Conservation (phyloP, 2,113 vertebrate genomes). For the Gopherus flavomarginatus region DNA sequence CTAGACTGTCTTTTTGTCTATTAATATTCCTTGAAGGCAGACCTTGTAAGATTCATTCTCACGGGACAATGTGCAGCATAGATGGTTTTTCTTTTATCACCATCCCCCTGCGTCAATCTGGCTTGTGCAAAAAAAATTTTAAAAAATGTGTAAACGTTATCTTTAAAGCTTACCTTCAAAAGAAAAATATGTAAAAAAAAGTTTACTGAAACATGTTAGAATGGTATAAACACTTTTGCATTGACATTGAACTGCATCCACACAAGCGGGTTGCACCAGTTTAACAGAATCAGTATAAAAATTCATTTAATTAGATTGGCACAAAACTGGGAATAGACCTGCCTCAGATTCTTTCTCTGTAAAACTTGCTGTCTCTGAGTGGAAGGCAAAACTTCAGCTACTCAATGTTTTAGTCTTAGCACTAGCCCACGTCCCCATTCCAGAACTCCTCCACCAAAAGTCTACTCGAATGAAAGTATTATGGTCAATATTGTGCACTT, state of each 20-base stretch:
- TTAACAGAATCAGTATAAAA: too few relatives aligned
- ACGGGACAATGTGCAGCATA: neutral
- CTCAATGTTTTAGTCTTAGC: neutral
- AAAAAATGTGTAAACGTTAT: too few relatives aligned
- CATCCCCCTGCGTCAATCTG: neutral
- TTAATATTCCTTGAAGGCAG: neutral
- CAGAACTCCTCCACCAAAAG: neutral
- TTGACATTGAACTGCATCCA: neutral
- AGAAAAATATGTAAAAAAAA: neutral
- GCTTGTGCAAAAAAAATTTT: neutral
- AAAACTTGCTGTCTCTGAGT: neutral
- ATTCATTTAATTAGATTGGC: rapidly evolving
- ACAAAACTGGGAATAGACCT: neutral
- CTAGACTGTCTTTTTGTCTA: neutral
- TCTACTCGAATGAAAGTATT: neutral
- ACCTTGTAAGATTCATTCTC: neutral
- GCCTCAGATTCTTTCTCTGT: neutral
- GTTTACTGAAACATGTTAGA: neutral
- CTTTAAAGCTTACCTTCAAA: neutral
- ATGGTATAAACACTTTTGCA: neutral
- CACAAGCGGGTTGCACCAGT: too few relatives aligned
- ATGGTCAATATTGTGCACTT: neutral
- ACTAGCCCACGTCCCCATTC: neutral
- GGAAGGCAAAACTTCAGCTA: neutral
- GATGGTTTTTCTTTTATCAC: neutral